phyloP scores from a whole-genome alignment of 2,797 vertebrate species.

The Dendrocincla tyrannina region DNA sequence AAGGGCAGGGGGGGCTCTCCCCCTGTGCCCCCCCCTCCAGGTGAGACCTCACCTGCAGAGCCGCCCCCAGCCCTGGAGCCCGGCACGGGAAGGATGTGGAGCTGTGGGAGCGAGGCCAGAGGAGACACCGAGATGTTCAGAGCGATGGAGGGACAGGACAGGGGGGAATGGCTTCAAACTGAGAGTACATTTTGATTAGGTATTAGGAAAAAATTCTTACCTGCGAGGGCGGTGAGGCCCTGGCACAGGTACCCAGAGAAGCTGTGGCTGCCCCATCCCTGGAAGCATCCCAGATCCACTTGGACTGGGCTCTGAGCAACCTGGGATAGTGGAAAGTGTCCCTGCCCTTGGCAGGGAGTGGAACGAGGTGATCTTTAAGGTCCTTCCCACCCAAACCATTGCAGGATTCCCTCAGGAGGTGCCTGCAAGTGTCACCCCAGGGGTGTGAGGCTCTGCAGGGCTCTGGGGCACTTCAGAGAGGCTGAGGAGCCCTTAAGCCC shows the following conservation, averaged over 20 bases:
- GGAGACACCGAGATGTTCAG: not conserved
- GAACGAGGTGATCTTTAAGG: not conserved
- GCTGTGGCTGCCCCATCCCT: not conserved
- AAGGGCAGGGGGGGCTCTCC: not conserved
- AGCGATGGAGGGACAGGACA: not conserved
- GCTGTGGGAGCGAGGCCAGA: not conserved
- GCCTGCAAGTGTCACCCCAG: accelerated
- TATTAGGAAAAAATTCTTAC: not conserved
- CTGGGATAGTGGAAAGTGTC: not conserved
- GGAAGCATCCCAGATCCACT: not conserved
- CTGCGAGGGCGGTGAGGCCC: not conserved
- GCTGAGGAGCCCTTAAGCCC: not conserved
- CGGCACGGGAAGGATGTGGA: not conserved
- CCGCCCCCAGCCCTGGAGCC: not conserved
- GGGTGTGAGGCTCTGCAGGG: not conserved
- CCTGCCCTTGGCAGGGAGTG: not conserved
- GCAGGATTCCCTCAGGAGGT: not conserved
- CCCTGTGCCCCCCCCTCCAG: not conserved
- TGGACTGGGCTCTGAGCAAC: not conserved
- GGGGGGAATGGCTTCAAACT: not conserved
- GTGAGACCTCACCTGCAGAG: not conserved
- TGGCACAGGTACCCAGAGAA: not conserved
- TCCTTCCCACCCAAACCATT: not conserved
- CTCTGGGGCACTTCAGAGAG: accelerated
- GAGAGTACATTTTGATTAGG: not conserved